phyloP scores from a whole-genome alignment of 2,888 invertebrate genomes.

The Gnatocerus cornutus region DNA sequence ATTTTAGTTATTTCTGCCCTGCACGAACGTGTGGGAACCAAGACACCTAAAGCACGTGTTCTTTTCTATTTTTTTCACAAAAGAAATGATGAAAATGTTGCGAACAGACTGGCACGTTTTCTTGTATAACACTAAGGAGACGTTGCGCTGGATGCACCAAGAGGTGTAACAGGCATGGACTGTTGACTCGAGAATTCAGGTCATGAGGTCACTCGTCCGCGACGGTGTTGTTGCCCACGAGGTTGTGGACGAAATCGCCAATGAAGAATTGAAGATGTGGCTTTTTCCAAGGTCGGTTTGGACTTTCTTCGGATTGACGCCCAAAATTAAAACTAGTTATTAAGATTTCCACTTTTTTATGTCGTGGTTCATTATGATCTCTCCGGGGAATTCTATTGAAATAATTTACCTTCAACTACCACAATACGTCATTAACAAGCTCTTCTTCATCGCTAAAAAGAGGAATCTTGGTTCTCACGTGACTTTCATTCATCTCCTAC shows the following conservation, averaged over 20 bases:
- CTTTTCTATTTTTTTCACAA: neutral
- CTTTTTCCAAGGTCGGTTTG: slow-evolving; percentile 7
- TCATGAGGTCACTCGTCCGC: slow-evolving; percentile 70
- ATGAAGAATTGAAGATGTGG: neutral
- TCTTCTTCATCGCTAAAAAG: too few relatives aligned
- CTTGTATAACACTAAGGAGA: slow-evolving; percentile 47
- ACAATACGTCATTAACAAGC: neutral
- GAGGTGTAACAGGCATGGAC: slow-evolving; percentile 54
- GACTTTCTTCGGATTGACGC: slow-evolving; percentile 1
- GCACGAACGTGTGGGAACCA: slow-evolving; percentile 27
- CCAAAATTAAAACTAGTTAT: too few relatives aligned
- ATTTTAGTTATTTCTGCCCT: slow-evolving; percentile 21
- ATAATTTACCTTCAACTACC: neutral
- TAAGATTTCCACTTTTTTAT: too few relatives aligned
- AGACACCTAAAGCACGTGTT: slow-evolving; percentile 38
- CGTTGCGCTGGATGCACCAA: slow-evolving; percentile 44
- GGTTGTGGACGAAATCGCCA: slow-evolving; percentile 21
- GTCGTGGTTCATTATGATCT: too few relatives aligned
- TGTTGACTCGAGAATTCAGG: slow-evolving; percentile 65
- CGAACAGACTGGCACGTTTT: slow-evolving; percentile 49
- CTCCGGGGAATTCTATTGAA: neutral
- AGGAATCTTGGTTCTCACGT: slow-evolving; percentile 1
- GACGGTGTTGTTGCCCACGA: slow-evolving; percentile 66
- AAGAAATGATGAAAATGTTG: slow-evolving; percentile 37
- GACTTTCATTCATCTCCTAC: slow-evolving; percentile 3